Conservation (phyloP, 2,113 vertebrate species). For the Grantiella picta region DNA sequence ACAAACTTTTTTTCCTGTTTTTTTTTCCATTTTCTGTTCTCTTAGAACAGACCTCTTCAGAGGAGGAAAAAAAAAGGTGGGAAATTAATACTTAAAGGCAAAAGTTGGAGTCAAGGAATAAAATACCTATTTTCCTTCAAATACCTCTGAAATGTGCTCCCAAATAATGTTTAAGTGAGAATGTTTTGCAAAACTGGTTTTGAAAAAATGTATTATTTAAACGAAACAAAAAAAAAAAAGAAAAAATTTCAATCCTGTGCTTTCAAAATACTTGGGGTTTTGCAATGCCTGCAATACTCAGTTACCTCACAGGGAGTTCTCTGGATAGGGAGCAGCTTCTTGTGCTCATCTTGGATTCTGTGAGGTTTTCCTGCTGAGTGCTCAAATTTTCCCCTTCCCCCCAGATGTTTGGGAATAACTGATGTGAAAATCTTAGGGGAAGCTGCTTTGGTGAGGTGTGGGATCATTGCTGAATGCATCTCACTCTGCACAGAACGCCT, state of each 20-base stretch:
- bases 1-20: not conserved
- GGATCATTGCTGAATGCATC: not conserved
- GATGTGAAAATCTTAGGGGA: not conserved
- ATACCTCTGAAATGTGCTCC: not conserved
- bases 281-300: fast-evolving
- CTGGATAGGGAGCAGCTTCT: not conserved
- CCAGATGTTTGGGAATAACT: not conserved
- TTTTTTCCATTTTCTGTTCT: not conserved
- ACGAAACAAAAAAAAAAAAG: not conserved
- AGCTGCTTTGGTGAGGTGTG: not conserved
- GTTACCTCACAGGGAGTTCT: not conserved
- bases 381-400: not conserved
- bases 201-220: not conserved
- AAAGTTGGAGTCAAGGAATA: not conserved
- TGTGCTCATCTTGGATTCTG: not conserved
- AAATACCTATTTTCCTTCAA: not conserved
- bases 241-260: fast-evolving
- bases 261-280: not conserved
- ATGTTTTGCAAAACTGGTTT: not conserved
- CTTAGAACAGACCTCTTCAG: not conserved
- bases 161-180: not conserved
- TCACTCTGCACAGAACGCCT: not conserved
- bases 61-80: not conserved
- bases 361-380: not conserved
- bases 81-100: not conserved